Evolutionary conservation across 2,113 vertebrate genomes (phyloP).

Genomic region (Puffinus mauretanicus): DNA sequence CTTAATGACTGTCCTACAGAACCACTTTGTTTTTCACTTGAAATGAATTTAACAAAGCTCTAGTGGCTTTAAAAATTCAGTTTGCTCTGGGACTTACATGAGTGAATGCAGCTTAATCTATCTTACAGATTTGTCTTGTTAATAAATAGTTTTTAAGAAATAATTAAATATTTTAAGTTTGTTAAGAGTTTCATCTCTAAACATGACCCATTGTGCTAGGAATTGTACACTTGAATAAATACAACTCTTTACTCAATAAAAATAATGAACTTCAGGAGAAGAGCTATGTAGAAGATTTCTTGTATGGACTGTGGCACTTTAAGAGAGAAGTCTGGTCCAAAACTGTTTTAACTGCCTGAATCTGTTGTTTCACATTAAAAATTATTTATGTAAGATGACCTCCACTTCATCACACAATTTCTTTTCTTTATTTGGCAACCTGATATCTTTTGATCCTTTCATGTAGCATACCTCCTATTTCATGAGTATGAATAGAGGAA

Average conservation of each 20-base stretch:
- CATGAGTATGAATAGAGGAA: background rate
- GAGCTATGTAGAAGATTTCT: background rate
- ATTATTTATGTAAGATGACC: background rate
- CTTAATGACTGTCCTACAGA: background rate
- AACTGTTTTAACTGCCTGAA: background rate
- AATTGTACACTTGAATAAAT: background rate
- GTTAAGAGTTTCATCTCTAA: background rate
- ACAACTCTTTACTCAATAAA: background rate
- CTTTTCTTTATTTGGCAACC: background rate
- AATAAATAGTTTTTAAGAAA: background rate
- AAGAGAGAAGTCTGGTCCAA: background rate
- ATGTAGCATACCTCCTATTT: background rate
- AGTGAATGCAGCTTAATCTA: background rate
- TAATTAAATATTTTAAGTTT: background rate
- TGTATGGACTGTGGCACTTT: background rate
- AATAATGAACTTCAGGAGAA: background rate
- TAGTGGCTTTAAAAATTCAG: background rate
- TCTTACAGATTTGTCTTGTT: background rate
- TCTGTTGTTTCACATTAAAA: background rate
- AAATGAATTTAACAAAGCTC: background rate
- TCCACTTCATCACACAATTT: background rate
- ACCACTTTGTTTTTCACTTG: background rate
- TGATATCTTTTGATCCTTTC: background rate
- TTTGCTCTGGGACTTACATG: background rate
- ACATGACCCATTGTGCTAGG: background rate